Percentiles rank a stretch among this genome's conserved stretches.
Evolutionary conservation across 1,140 invertebrate species (phyloP).

Genomic region (Oncopodura yosiiana): DNA sequence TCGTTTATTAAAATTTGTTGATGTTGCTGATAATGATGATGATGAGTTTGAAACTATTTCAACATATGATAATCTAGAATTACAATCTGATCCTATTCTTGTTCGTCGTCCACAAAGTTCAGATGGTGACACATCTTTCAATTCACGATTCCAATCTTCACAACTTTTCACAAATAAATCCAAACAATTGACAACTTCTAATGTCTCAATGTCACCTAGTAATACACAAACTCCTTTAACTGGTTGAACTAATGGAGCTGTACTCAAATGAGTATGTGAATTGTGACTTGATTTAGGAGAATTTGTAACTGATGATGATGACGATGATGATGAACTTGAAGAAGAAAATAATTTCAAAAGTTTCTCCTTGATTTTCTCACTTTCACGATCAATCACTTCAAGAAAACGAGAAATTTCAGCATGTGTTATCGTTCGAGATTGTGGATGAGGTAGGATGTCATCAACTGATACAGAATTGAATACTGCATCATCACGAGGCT

Average conservation of each 20-base stretch:
- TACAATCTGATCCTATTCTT: constrained; percentile 21
- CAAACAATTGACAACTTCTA: constrained; percentile 65
- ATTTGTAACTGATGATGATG: too few relatives aligned
- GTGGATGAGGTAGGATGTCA: constrained; percentile 63
- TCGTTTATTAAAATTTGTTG: too few relatives aligned
- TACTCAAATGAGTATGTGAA: constrained; percentile 40
- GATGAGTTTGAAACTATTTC: constrained; percentile 16
- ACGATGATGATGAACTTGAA: too few relatives aligned
- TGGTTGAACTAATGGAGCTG: constrained; percentile 63
- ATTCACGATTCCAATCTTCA: constrained; percentile 28
- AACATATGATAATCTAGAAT: constrained; percentile 21
- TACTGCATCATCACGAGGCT: constrained; percentile 61
- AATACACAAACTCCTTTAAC: constrained; percentile 84
- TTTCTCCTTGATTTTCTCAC: constrained; percentile 65
- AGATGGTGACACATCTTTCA: constrained; percentile 4
- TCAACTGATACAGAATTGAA: constrained; percentile 59
- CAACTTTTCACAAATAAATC: constrained; percentile 59
- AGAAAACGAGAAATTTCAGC: constrained; percentile 67
- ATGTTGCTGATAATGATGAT: too few relatives aligned
- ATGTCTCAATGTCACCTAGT: constrained; percentile 75
- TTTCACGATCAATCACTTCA: constrained; percentile 39
- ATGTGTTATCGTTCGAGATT: constrained; percentile 59
- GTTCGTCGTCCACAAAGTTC: constrained; percentile 18
- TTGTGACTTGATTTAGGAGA: constrained; percentile 36
- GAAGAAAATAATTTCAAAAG: constrained; percentile 23